Evolutionary conservation across 1,140 invertebrate species (phyloP).

Genomic region (Coptotermes formosanus): DNA sequence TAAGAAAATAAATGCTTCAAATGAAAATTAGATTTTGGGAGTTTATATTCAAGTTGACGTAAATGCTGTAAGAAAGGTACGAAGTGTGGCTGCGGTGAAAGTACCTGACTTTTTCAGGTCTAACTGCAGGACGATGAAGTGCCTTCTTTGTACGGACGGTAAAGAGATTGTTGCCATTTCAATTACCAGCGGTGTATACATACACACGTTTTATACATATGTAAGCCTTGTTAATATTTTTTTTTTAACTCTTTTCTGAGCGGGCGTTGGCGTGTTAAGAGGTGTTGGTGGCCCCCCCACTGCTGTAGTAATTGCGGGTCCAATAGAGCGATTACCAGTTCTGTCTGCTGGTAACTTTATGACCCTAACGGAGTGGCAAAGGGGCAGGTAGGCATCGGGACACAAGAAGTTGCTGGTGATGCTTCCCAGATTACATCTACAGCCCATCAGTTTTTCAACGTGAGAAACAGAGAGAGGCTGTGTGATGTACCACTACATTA

Average conservation of each 20-base stretch:
- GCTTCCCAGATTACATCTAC: not conserved
- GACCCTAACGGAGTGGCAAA: not conserved
- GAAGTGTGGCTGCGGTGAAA: too few species aligned
- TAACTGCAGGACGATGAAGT: too few species aligned
- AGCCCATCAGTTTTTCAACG: not conserved
- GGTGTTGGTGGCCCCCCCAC: not conserved
- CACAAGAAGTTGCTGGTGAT: not conserved
- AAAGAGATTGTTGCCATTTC: not conserved
- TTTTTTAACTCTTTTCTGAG: not conserved
- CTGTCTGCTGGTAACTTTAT: constrained; percentile 3
- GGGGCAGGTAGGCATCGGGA: not conserved
- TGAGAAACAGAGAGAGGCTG: not conserved
- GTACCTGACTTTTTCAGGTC: too few species aligned
- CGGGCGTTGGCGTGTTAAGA: constrained; percentile 2
- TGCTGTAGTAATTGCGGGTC: not conserved
- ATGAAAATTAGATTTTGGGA: too few species aligned
- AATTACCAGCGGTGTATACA: not conserved
- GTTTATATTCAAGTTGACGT: too few species aligned
- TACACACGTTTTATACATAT: not conserved
- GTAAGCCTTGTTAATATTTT: not conserved
- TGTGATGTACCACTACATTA: not conserved
- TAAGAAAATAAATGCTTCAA: too few species aligned
- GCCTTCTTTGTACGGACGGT: too few species aligned
- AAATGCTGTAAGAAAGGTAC: too few species aligned
- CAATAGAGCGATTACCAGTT: constrained; percentile 13